Percentiles rank a stretch among this genome's conserved stretches.
Conservation (phyloP, 2,113 vertebrate genomes). For the Psilopsiagon aurifrons region DNA sequence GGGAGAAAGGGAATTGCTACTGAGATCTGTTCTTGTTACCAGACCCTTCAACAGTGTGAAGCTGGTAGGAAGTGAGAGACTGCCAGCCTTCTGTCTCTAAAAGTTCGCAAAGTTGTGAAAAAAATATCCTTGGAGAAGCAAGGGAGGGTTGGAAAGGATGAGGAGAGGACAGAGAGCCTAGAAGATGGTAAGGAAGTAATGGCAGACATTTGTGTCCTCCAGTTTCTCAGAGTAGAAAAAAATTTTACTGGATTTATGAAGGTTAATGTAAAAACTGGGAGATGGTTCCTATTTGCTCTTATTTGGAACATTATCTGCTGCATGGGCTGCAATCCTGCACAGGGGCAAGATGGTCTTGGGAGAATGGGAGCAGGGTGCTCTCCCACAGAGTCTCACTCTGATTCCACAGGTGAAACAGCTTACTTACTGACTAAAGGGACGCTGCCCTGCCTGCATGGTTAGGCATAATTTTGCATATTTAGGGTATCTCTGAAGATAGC, state of each 20-base stretch:
- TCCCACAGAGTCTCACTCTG: not conserved
- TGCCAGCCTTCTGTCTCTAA: not conserved
- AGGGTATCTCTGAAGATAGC: not conserved
- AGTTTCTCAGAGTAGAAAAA: not conserved
- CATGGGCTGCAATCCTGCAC: not conserved
- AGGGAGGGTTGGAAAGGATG: not conserved
- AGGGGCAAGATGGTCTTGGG: not conserved
- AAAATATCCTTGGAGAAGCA: not conserved
- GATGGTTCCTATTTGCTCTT: not conserved
- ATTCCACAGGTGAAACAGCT: not conserved
- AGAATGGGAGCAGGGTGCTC: not conserved
- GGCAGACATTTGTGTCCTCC: not conserved
- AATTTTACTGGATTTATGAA: not conserved
- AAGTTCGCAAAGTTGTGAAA: not conserved
- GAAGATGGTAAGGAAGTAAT: not conserved
- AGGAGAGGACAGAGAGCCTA: not conserved
- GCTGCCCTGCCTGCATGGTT: not conserved
- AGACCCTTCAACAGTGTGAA: not conserved
- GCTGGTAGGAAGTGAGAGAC: conserved; percentile 49
- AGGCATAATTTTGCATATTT: not conserved
- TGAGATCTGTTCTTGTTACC: conserved; percentile 1
- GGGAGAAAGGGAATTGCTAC: not conserved
- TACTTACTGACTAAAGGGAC: not conserved
- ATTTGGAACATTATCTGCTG: not conserved
- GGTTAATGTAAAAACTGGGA: not conserved